Evolutionary conservation across 2,113 vertebrate species (phyloP), one percentile per base, ranked within the genome.

Genomic region (Meriones unguiculatus): DNA sequence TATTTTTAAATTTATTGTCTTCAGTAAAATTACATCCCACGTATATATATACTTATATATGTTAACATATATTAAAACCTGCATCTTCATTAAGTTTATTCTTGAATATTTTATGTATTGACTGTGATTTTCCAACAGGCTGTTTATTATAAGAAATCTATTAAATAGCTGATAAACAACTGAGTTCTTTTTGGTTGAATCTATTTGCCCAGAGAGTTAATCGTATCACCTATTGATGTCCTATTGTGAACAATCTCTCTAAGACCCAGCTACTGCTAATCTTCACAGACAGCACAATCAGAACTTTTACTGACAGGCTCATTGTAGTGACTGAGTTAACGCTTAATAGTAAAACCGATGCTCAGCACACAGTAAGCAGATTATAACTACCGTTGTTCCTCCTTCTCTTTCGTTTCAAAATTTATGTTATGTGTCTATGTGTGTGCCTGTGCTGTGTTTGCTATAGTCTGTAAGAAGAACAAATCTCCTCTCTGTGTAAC

Each of bases 21-120:
- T 89, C 75, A 17, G 35, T 46, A 87, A 82, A 91, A 75, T 38
- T 57, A 2, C 24, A 41, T 24, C 10, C 20, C 38, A 41, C n/a
- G n/a, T n/a, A n/a, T n/a, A n/a, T 22, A 64, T 22, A 64, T 22
- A 64, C 62, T 5, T 22, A 64, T 15, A 57, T 11, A 57, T 57
- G 15, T 57, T 57, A 57, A 57, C 15, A 57, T 57, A 57, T 15
- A 57, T 57, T 7, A 38, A 24, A 62, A 14, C 30, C 30, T 77
- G 6, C 0, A 64, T 64, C 75, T 92, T 73, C 22, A 64, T 78
- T 87, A 87, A 77, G 8, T 93, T 93, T 75, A 92, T 82, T 96
- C 7, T 89, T 67, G 14, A 0, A 84, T 86, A 20, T 84, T 80
- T 96, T 87, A 77, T 62, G 22, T 80, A 30, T 46, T n/a, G 50